Conservation (phyloP, 1,140 invertebrate genomes). For the Adoxophyes honmai region DNA sequence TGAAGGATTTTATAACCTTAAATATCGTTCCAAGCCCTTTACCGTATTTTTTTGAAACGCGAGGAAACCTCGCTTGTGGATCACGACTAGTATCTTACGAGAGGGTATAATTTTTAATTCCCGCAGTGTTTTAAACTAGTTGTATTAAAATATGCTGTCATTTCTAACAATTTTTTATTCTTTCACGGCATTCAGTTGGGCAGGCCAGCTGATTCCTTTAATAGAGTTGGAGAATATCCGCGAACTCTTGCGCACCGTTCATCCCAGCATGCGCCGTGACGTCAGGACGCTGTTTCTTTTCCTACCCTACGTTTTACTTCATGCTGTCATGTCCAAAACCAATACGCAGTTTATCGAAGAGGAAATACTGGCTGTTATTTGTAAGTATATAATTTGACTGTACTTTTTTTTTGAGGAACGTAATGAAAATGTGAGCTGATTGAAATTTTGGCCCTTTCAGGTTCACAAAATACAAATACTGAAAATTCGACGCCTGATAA, state of each 20-base stretch:
- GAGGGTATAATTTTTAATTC: slow-evolving; percentile 13
- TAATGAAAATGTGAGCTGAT: too few relatives aligned
- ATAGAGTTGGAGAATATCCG: slow-evolving; percentile 76
- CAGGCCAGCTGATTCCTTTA: slow-evolving; percentile 78
- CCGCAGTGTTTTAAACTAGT: too few relatives aligned
- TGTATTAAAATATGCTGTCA: too few relatives aligned
- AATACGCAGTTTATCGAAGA: slow-evolving; percentile 65
- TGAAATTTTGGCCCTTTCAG: slow-evolving; percentile 19
- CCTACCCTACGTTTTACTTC: slow-evolving; percentile 83
- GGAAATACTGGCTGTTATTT: slow-evolving; percentile 78
- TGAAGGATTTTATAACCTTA: too few relatives aligned
- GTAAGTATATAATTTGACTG: slow-evolving; percentile 29
- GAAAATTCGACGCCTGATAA: slow-evolving; percentile 33
- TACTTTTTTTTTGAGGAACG: too few relatives aligned
- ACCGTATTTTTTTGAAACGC: too few relatives aligned
- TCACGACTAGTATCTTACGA: too few relatives aligned
- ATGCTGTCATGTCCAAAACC: slow-evolving; percentile 77
- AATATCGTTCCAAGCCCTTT: too few relatives aligned
- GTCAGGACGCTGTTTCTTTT: slow-evolving; percentile 83
- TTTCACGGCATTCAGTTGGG: slow-evolving; percentile 74
- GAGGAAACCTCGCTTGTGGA: too few relatives aligned
- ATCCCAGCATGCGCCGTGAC: slow-evolving; percentile 84
- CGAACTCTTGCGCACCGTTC: slow-evolving; percentile 80
- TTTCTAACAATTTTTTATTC: too few relatives aligned
- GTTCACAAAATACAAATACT: slow-evolving; percentile 41